Evolutionary conservation across 2,113 vertebrate species (phyloP), one percentile per base, ranked within the genome.

Genomic region (Felis chaus): DNA sequence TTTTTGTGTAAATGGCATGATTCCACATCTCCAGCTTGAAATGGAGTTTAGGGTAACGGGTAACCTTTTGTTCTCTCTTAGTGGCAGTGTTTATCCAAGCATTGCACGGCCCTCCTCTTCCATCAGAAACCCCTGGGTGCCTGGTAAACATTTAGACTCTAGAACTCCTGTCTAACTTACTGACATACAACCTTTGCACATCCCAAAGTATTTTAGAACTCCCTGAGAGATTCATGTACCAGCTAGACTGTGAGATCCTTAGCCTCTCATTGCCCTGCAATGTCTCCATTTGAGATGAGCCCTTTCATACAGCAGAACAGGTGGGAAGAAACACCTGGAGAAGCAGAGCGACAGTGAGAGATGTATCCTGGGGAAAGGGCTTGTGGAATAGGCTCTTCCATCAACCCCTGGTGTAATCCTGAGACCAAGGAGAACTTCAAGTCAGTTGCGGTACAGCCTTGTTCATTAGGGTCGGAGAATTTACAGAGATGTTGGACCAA

Each of bases 171-270:
- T 74, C 73, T 65, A 88, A 89, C 3, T 33, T 76, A 68, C 81
- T 21, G 18, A 95, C 96, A 88, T 92, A 65, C 4, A 48, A 80
- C 92, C n/a, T 85, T 82, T 23, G 18, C 74, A 39, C 61, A 66
- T 21, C 45, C 33, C 45, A 50, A 92, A 87, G 41, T 80, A 53
- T 76, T 81, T 95, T 27, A 74, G 29, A 95, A 45, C 68, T 87
- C 36, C 63, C 45, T 48, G 19, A 12, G 10, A 76, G 12, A 23
- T n/a, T 83, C 39, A 39, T 63, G 74, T 39, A 55, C 12, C 65
- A 50, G 63, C 7, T 19, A 9, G 92, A 85, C 18, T 53, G 23
- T 79, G 55, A 76, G 48, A 97, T 48, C 19, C 7, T 74, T 61
- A 48, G 41, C 33, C 18, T 69, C 50, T 55, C 27, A 5, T 74